Percentiles rank a stretch among this genome's conserved stretches.
Evolutionary conservation across 1,140 invertebrate genomes (phyloP).

Genomic region (Macrosteles quadrilineatus): DNA sequence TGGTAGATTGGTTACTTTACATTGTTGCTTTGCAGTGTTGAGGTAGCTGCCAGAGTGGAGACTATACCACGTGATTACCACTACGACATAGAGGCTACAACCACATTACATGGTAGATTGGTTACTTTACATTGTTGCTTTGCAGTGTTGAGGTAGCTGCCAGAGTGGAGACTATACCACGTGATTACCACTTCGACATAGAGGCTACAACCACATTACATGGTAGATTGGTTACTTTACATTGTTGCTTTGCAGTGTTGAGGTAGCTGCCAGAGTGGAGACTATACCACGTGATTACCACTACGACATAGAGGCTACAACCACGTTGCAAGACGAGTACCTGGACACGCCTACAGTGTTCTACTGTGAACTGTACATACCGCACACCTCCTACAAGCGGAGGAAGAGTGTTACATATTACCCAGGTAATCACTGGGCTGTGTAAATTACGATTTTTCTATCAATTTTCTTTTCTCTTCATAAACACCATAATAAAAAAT

Average conservation of each 20-base stretch:
- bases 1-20: too few species aligned
- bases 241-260: too few species aligned
- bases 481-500: background rate
- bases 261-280: background rate
- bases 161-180: too few species aligned
- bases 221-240: too few species aligned
- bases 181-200: too few species aligned
- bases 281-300: slow-evolving; percentile 2
- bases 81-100: too few species aligned
- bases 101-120: too few species aligned
- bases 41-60: too few species aligned
- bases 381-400: slow-evolving; percentile 13
- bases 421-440: slow-evolving; percentile 19
- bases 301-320: slow-evolving; percentile 27
- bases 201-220: too few species aligned
- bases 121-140: too few species aligned
- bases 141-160: background rate
- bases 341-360: slow-evolving; percentile 28
- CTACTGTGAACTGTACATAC: slow-evolving; percentile 31
- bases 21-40: too few species aligned
- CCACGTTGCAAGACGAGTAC: slow-evolving; percentile 24
- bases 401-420: slow-evolving; percentile 26
- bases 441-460: background rate
- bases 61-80: too few species aligned
- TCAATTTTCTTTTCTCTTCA: background rate